phyloP scores from a whole-genome alignment of 2,797 vertebrate species.

The Sternarchorhynchus goeldii region DNA sequence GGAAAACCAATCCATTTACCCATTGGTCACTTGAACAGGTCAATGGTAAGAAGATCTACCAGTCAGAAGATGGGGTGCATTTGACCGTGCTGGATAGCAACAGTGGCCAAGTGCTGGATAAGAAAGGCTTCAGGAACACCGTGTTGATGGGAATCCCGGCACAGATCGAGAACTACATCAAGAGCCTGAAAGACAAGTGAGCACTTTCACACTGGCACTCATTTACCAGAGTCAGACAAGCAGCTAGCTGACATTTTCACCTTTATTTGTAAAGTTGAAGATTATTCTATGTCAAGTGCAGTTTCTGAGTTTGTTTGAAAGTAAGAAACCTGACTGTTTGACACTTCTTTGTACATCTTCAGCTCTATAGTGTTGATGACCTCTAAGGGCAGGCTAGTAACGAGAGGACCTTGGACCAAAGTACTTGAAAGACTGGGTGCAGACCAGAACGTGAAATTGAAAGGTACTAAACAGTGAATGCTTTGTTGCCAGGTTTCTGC shows the following conservation, averaged over 20 bases:
- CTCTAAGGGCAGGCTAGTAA: slow-evolving; percentile 84
- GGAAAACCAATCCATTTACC: background rate
- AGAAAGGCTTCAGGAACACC: slow-evolving; percentile 78
- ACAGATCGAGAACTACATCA: slow-evolving; percentile 86
- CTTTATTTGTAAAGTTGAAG: background rate
- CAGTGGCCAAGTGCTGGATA: slow-evolving; percentile 80
- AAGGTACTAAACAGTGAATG: slow-evolving; percentile 74
- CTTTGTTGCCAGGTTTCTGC: background rate
- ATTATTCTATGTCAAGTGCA: slow-evolving; percentile 6
- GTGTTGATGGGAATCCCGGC: slow-evolving; percentile 88
- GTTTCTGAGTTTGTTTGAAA: background rate
- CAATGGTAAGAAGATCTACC: slow-evolving; percentile 80
- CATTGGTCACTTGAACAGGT: slow-evolving; percentile 72
- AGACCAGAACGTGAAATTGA: slow-evolving; percentile 77
- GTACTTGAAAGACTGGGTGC: slow-evolving; percentile 85
- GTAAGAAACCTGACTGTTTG: too few species aligned
- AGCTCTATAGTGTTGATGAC: slow-evolving; percentile 88
- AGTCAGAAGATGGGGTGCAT: slow-evolving; percentile 86
- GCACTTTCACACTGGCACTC: slow-evolving; percentile 41
- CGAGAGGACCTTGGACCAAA: slow-evolving; percentile 87
- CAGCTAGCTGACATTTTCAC: background rate
- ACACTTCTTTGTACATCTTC: slow-evolving; percentile 4
- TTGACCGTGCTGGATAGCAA: slow-evolving; percentile 84
- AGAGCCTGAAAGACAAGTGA: slow-evolving; percentile 83
- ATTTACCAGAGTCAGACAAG: background rate